Base-by-base conservation (phyloP, 2,113 vertebrate genomes). In the Podilymbus podiceps region DNA sequence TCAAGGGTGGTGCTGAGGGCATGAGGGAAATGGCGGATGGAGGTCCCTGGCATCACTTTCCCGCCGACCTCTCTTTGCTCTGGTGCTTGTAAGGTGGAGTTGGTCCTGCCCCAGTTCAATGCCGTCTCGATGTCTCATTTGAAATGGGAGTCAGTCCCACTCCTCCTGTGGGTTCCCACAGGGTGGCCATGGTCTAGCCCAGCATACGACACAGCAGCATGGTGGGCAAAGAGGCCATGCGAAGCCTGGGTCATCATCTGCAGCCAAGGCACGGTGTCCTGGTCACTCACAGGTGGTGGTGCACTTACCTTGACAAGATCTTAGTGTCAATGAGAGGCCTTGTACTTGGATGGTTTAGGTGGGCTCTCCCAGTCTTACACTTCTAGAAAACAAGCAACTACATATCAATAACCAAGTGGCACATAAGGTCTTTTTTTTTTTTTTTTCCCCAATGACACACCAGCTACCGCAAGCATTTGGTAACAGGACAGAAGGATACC, bases 41-140 rank as follows among this genome's bases (percentile, higher is more conserved):
- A 38, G 15, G 14, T n/a, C 11, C 33, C 16, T 46, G 67, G 35
- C 3, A 1, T 30, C 0, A 0, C 23, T 22, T 28, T 22, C 19
- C 30, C 42, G 8, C 31, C 8, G 4, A 21, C 42, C 13, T 76
- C 64, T 25, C 0, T 20, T 38, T 56, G 16, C 31, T 23, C 42
- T 22, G 50, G 27, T n/a, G 27, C 18, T 62, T 1, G 0, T 25
- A 56, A 64, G 77, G 21, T 49, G 47, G 20, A 60, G 18, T 10
- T 0, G 3, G 13, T 22, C 47, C 18, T 46, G 15, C 15, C 3
- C 4, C 18, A 6, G 20, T 25, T 24, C 44, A 15, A 0, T 15
- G 42, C 8, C 2, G 1, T 28, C 25, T 33, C 2, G 6, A 27
- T n/a, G 27, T 27, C 9, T 16, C 1, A 13, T 40, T 50, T 28